A percentile compares a stretch with the other conserved stretches of the same genome.
These are phyloP conservation scores for Phalacrocorax carbo DNA, from an alignment of 2,113 vertebrate genomes.

Conservation along the genomic window DNA sequence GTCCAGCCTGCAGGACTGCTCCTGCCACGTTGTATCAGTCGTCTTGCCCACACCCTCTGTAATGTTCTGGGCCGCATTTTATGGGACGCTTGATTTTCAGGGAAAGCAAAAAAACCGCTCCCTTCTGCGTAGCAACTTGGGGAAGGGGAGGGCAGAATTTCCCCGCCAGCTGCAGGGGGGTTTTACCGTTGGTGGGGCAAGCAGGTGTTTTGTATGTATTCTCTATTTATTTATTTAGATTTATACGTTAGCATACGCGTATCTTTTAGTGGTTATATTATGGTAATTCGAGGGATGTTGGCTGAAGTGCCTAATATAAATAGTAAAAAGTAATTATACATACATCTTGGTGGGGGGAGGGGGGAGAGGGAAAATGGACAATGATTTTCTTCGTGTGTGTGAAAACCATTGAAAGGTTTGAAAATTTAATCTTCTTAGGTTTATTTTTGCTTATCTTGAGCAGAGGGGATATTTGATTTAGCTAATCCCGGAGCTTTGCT, in stretches of 20 bases:
- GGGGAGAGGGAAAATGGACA: not conserved
- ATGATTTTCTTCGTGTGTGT: not conserved
- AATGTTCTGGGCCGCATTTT: not conserved
- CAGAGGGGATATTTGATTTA: not conserved
- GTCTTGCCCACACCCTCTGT: not conserved
- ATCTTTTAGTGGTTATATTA: not conserved
- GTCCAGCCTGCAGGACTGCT: not conserved
- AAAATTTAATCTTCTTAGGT: not conserved
- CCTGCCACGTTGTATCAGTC: not conserved
- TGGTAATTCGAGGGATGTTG: not conserved
- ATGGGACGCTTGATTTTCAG: not conserved
- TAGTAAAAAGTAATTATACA: not conserved
- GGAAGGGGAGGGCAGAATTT: not conserved
- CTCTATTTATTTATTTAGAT: not conserved
- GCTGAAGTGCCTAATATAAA: not conserved
- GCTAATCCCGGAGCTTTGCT: not conserved
- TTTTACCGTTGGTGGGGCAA: not conserved
- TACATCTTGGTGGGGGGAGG: not conserved
- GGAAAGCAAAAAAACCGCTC: not conserved
- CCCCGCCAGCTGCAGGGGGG: not conserved
- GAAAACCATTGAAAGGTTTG: not conserved
- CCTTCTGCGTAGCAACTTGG: fast-evolving
- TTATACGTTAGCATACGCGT: not conserved
- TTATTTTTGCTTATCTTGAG: not conserved
- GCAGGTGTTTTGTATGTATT: not conserved